A percentile compares a stretch with the other conserved stretches of the same genome.
Evolutionary conservation across 2,797 vertebrate genomes (phyloP).

Genomic region (Naso thynnoides): DNA sequence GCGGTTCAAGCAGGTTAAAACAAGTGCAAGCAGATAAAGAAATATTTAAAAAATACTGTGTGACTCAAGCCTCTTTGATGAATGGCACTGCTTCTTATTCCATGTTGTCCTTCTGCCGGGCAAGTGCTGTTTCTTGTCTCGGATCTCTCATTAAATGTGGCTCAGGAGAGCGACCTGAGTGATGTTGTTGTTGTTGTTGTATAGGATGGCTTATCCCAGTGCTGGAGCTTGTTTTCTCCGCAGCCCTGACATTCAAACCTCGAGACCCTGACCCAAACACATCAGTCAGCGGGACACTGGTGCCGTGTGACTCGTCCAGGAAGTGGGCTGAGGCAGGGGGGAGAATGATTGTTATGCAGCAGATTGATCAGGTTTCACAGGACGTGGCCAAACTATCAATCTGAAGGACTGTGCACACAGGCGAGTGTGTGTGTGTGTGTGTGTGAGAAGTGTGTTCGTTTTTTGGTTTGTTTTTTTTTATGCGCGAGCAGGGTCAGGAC

Average conservation of each 20-base stretch:
- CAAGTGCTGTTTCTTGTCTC: conserved; percentile 34
- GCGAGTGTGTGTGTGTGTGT: conserved; percentile 17
- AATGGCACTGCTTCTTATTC: conserved; percentile 55
- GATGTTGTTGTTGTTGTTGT: conserved; percentile 71
- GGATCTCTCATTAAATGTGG: conserved; percentile 65
- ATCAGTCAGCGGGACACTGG: conserved; percentile 74
- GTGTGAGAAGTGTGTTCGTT: conserved; percentile 15
- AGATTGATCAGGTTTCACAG: conserved; percentile 77
- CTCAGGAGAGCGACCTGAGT: conserved; percentile 70
- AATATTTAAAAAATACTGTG: conserved; percentile 53
- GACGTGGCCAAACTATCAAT: conserved; percentile 75
- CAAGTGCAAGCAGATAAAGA: conserved; percentile 48
- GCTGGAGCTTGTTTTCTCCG: conserved; percentile 50
- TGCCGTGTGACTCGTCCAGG: conserved; percentile 70
- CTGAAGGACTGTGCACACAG: conserved; percentile 66
- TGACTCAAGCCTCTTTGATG: conserved; percentile 58
- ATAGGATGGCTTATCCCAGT: conserved; percentile 53
- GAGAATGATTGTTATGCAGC: conserved; percentile 73
- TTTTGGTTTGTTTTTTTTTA: conserved; percentile 39
- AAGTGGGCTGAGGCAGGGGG: conserved; percentile 60
- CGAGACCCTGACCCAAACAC: conserved; percentile 74
- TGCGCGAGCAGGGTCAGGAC: conserved; percentile 60
- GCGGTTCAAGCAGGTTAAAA: conserved; percentile 55
- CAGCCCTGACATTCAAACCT: conserved; percentile 71
- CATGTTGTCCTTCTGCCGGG: conserved; percentile 45